Evolutionary conservation across 2,888 invertebrate genomes (phyloP).

Genomic region (Acleris cristana): DNA sequence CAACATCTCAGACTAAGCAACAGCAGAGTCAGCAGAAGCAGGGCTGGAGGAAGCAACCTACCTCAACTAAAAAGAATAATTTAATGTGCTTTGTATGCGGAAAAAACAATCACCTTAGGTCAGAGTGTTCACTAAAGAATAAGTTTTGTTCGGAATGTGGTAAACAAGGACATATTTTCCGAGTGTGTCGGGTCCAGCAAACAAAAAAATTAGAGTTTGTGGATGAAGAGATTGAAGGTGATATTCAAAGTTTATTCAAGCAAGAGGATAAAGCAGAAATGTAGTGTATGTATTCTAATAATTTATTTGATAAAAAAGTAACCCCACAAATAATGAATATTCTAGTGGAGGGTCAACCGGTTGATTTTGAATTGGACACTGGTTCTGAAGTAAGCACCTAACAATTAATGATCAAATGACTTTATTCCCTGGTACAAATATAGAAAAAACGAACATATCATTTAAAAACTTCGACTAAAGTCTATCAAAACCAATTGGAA

Average conservation of each 20-base stretch:
- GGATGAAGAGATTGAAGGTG: background rate
- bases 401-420: conserved; percentile 14
- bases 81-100: background rate
- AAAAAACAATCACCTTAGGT: background rate
- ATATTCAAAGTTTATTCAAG: background rate
- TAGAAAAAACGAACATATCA: conserved; percentile 5
- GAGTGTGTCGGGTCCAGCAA: background rate
- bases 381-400: conserved; percentile 27
- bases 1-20: too few species aligned
- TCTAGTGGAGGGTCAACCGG: conserved; percentile 1
- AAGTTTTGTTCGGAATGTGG: conserved; percentile 4
- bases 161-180: conserved; percentile 2
- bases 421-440: conserved; percentile 7
- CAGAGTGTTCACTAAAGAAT: background rate
- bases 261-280: background rate
- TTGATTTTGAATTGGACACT: conserved; percentile 31
- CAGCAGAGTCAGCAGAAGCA: background rate
- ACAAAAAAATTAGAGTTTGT: background rate
- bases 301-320: conserved; percentile 9
- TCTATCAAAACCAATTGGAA: background rate
- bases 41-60: background rate
- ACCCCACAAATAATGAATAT: conserved; percentile 17
- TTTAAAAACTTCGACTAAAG: conserved; percentile 1
- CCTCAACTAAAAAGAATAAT: background rate
- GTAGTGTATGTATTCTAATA: conserved; percentile 14